Percentiles rank a stretch among this genome's conserved stretches.
Evolutionary conservation across 2,888 invertebrate species (phyloP).

Genomic region (Mechanitis mazaeus): DNA sequence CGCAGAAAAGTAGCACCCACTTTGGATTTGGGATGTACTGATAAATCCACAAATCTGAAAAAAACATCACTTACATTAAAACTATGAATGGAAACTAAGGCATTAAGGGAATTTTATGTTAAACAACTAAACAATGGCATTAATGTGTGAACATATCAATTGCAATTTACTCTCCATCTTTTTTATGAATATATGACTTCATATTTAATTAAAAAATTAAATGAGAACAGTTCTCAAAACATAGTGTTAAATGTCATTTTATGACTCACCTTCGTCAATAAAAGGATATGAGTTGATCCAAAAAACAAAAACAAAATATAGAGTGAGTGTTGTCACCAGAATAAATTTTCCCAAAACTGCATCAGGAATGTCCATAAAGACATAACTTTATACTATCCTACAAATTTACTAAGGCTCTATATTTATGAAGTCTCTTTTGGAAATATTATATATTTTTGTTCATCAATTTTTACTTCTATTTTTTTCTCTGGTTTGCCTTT

Average conservation of each 20-base stretch:
- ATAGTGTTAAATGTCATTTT: neutral
- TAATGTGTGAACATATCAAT: too few species aligned
- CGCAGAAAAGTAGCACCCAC: constrained; percentile 78
- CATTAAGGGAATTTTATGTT: too few species aligned
- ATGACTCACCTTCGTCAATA: constrained; percentile 74
- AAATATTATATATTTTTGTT: constrained; percentile 78
- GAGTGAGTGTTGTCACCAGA: constrained; percentile 66
- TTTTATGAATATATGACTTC: too few species aligned
- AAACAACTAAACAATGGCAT: too few species aligned
- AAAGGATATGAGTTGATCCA: constrained; percentile 84
- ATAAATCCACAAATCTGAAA: constrained; percentile 71
- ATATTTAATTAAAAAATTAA: too few species aligned
- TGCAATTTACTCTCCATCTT: too few species aligned
- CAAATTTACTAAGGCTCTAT: constrained; percentile 51
- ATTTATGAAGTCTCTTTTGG: constrained; percentile 67
- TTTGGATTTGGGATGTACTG: constrained; percentile 72
- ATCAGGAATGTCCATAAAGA: constrained; percentile 75
- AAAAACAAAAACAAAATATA: constrained; percentile 77
- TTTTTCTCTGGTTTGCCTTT: constrained; percentile 66
- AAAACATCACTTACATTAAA: neutral
- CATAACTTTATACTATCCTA: constrained; percentile 16
- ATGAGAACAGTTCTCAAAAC: too few species aligned
- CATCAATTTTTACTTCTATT: constrained; percentile 54
- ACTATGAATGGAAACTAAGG: too few species aligned
- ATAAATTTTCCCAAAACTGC: constrained; percentile 76